These are phyloP conservation scores for Hippocampus comes DNA, from an alignment of 2,113 vertebrate species.

Conservation along the genomic window DNA sequence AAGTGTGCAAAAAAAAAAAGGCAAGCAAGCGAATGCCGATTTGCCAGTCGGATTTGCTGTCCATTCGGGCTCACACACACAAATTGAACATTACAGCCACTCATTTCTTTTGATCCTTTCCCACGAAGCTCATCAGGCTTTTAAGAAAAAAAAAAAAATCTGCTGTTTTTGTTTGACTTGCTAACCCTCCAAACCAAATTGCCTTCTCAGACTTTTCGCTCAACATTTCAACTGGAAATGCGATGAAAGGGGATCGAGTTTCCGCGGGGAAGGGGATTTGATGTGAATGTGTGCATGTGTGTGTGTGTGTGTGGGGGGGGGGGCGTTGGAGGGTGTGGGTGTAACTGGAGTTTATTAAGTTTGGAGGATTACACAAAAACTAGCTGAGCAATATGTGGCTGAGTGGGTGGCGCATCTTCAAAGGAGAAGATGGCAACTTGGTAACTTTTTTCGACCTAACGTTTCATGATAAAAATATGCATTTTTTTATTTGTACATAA, in stretches of 20 bases:
- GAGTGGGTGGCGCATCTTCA: background rate
- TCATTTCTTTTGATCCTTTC: constrained; percentile 59
- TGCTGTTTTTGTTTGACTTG: constrained; percentile 51
- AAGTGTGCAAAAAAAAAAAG: too few species aligned
- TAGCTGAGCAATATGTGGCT: background rate
- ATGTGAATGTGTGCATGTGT: constrained; percentile 8
- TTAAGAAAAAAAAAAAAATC: background rate
- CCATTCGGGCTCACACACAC: constrained; percentile 43
- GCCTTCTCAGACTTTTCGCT: constrained; percentile 60
- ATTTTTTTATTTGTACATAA: too few species aligned
- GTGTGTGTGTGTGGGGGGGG: constrained; percentile 16
- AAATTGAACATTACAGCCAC: constrained; percentile 32
- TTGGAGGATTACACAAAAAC: constrained; percentile 1
- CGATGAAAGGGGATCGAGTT: constrained; percentile 58
- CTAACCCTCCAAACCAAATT: constrained; percentile 53
- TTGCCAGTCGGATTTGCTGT: too few species aligned
- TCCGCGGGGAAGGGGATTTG: constrained; percentile 37
- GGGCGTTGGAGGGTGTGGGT: background rate
- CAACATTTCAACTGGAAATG: constrained; percentile 65
- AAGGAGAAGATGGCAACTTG: background rate
- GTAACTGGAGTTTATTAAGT: constrained; percentile 10
- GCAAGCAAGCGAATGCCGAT: too few species aligned
- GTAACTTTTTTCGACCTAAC: too few species aligned
- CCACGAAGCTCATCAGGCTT: constrained; percentile 57
- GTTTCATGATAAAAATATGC: too few species aligned